Conservation (phyloP, 2,888 invertebrate genomes). For the Onchidella celtica region DNA sequence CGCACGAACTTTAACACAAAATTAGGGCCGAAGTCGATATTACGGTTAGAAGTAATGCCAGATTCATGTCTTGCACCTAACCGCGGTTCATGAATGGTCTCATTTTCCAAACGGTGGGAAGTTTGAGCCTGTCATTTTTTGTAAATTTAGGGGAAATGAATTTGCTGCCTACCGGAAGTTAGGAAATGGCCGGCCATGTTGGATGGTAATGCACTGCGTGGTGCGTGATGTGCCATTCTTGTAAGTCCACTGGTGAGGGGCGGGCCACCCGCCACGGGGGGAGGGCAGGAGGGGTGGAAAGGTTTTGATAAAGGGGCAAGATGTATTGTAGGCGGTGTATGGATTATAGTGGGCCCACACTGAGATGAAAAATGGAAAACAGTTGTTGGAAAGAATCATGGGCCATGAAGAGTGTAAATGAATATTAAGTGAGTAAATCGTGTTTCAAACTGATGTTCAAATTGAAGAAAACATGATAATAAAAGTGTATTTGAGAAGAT, state of each 20-base stretch:
- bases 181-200: conserved; percentile 46
- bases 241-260: background rate
- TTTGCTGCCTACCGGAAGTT: conserved; percentile 41
- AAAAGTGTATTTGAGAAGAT: too few species aligned
- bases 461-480: too few species aligned
- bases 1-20: too few species aligned
- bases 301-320: too few species aligned
- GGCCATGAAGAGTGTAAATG: too few species aligned
- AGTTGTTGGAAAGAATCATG: too few species aligned
- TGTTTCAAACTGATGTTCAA: too few species aligned
- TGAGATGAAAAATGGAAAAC: too few species aligned
- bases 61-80: background rate
- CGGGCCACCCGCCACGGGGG: background rate
- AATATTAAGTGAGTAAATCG: too few species aligned
- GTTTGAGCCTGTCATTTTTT: conserved; percentile 28
- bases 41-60: background rate
- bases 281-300: background rate
- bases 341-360: too few species aligned
- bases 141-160: conserved; percentile 55
- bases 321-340: too few species aligned
- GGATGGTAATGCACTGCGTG: conserved; percentile 20
- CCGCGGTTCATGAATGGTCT: background rate
- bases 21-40: background rate
- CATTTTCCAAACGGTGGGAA: background rate
- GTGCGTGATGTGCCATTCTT: conserved; percentile 5